Evolutionary conservation across 2,888 invertebrate genomes (phyloP).

Genomic region (Sarcophaga carnaria): DNA sequence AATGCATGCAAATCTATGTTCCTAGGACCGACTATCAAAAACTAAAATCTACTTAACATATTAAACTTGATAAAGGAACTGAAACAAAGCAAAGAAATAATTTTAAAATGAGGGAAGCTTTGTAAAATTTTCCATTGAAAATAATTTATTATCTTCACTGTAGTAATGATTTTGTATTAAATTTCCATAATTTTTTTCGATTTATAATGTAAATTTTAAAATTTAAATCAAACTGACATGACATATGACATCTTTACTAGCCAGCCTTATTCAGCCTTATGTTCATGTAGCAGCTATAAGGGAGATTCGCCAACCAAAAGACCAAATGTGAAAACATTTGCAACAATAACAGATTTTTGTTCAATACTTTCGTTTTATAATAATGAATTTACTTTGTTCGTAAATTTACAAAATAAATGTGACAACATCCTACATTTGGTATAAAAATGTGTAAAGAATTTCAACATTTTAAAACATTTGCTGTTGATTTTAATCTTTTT

Average conservation of each 20-base stretch:
- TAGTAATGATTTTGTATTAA: background rate
- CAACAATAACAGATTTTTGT: constrained; percentile 42
- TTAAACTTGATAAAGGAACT: too few relatives aligned
- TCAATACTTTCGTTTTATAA: constrained; percentile 10
- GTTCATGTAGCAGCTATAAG: constrained; percentile 6
- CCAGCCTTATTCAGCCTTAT: constrained; percentile 68
- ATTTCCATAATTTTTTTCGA: background rate
- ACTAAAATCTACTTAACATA: too few relatives aligned
- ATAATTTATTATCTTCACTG: too few relatives aligned
- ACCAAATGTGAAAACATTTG: constrained; percentile 38
- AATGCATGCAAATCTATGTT: too few relatives aligned
- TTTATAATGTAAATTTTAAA: background rate
- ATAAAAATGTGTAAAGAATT: constrained; percentile 20
- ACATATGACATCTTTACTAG: constrained; percentile 78
- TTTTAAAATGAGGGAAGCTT: too few relatives aligned
- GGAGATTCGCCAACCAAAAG: constrained; percentile 22
- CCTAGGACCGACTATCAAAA: too few relatives aligned
- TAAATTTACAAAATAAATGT: constrained; percentile 16
- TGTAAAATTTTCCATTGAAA: too few relatives aligned
- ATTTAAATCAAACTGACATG: constrained; percentile 76
- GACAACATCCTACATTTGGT: background rate
- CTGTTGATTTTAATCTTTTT: constrained; percentile 72
- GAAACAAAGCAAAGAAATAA: too few relatives aligned
- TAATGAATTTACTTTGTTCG: constrained; percentile 17
- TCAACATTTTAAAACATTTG: constrained; percentile 68